Evolutionary conservation across 2,888 invertebrate species (phyloP).

Genomic region (Slavum lentiscoides): DNA sequence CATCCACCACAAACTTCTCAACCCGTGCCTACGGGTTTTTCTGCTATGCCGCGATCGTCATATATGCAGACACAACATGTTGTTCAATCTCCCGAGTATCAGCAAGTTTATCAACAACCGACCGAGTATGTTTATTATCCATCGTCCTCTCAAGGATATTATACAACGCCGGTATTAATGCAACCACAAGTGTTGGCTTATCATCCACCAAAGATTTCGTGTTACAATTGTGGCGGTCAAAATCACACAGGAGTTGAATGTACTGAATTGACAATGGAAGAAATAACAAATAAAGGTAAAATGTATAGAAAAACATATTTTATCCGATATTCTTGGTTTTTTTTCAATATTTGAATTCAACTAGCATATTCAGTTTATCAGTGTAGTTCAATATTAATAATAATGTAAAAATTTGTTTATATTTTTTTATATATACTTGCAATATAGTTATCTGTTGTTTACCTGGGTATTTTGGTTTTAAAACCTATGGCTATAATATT

Average conservation of each 20-base stretch:
- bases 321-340: background rate
- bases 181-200: constrained; percentile 58
- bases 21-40: constrained; percentile 18
- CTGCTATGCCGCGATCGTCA: constrained; percentile 28
- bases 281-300: constrained; percentile 69
- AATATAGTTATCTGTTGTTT: too few relatives aligned
- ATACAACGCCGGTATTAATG: constrained; percentile 36
- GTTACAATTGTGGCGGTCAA: constrained; percentile 89
- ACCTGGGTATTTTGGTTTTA: too few relatives aligned
- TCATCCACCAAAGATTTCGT: constrained; percentile 72
- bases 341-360: too few relatives aligned
- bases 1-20: constrained; percentile 51
- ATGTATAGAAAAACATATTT: background rate
- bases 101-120: constrained; percentile 42
- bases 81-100: constrained; percentile 44
- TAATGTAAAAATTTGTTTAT: too few relatives aligned
- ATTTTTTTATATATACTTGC: too few relatives aligned
- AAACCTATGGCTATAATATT: too few relatives aligned
- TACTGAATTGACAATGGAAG: constrained; percentile 88
- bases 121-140: constrained; percentile 46
- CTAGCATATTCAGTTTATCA: too few relatives aligned
- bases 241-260: constrained; percentile 85
- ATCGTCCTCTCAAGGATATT: constrained; percentile 44
- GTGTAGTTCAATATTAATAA: too few relatives aligned
- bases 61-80: constrained; percentile 39